Percentiles rank a stretch among this genome's conserved stretches.
These are phyloP conservation scores for Scarus forsteni DNA, from an alignment of 2,797 vertebrate genomes.

Conservation along the genomic window DNA sequence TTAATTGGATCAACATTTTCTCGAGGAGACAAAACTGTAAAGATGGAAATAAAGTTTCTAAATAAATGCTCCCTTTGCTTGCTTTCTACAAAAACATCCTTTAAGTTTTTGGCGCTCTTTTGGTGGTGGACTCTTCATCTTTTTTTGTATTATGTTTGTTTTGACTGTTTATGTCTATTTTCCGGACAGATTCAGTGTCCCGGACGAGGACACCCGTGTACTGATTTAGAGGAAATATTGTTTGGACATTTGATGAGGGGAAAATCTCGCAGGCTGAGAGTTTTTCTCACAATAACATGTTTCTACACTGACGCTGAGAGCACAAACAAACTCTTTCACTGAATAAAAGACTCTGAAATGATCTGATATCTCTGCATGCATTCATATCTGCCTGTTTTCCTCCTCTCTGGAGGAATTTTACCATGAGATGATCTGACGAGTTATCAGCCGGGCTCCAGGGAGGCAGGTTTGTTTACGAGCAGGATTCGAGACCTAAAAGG, in stretches of 20 bases:
- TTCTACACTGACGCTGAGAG: slow-evolving; percentile 81
- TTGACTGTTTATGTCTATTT: slow-evolving; percentile 53
- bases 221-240: slow-evolving; percentile 71
- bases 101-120: slow-evolving; percentile 74
- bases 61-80: slow-evolving; percentile 87
- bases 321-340: slow-evolving; percentile 80
- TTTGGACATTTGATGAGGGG: slow-evolving; percentile 72
- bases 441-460: not conserved
- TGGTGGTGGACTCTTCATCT: slow-evolving; percentile 75
- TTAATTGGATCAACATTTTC: slow-evolving; percentile 61
- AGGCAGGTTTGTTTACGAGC: not conserved
- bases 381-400: slow-evolving; percentile 65
- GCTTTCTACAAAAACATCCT: slow-evolving; percentile 74
- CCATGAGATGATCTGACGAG: slow-evolving; percentile 17
- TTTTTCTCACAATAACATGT: slow-evolving; percentile 81
- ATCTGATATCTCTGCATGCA: slow-evolving; percentile 75
- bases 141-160: slow-evolving; percentile 56
- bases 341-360: slow-evolving; percentile 87
- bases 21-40: slow-evolving; percentile 80
- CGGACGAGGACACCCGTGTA: slow-evolving; percentile 55
- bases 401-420: slow-evolving; percentile 26
- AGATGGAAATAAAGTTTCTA: slow-evolving; percentile 86
- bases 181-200: slow-evolving; percentile 53
- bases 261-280: slow-evolving; percentile 89
- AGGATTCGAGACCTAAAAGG: not conserved